These are phyloP conservation scores for Himalopsyche japonica DNA, from an alignment of 2,888 invertebrate species.

Conservation along the genomic window DNA sequence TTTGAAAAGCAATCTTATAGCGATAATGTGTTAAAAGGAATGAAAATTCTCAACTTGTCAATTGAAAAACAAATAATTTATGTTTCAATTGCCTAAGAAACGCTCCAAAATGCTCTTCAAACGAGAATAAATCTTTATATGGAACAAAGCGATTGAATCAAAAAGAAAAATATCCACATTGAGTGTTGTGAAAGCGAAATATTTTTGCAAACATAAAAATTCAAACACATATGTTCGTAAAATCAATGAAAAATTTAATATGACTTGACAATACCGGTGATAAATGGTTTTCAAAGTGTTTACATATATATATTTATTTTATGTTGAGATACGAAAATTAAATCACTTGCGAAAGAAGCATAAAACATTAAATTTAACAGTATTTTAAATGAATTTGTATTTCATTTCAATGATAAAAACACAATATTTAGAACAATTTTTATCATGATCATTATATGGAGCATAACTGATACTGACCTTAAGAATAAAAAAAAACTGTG, in stretches of 20 bases:
- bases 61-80: background rate
- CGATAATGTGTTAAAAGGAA: background rate
- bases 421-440: no score
- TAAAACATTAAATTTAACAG: no score
- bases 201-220: background rate
- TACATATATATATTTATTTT: no score
- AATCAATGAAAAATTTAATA: background rate
- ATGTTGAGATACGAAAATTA: no score
- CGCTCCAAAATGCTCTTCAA: background rate
- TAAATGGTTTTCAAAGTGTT: background rate
- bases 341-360: no score
- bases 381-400: no score
- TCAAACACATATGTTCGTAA: background rate
- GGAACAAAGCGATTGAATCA: background rate
- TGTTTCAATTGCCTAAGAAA: background rate
- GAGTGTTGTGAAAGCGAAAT: background rate
- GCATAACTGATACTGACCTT: no score
- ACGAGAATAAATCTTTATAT: background rate
- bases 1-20: background rate
- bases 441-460: no score
- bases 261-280: background rate
- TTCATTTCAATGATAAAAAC: no score
- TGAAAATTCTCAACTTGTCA: background rate
- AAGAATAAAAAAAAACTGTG: no score
- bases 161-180: background rate